These are phyloP conservation scores for Halotydeus destructor DNA, from an alignment of 1,140 invertebrate species.

Conservation along the genomic window DNA sequence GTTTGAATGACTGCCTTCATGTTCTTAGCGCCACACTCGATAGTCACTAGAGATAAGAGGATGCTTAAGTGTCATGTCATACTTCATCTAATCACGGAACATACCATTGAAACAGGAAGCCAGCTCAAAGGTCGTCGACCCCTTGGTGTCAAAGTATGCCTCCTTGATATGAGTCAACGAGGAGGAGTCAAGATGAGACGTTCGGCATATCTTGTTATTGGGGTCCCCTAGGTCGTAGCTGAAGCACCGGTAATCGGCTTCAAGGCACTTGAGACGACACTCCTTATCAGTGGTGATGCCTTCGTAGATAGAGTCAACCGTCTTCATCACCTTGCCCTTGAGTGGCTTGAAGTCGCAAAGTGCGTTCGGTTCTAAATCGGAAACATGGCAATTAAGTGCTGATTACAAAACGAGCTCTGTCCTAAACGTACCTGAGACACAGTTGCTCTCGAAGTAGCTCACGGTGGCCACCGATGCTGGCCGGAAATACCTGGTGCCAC, in stretches of 20 bases:
- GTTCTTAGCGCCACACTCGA: constrained; percentile 48
- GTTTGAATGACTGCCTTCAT: constrained; percentile 80
- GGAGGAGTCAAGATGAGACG: constrained; percentile 68
- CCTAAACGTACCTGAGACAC: constrained; percentile 24
- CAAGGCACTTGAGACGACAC: constrained; percentile 58
- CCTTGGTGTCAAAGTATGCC: constrained; percentile 66
- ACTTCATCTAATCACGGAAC: neutral
- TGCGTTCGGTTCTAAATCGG: constrained; percentile 17
- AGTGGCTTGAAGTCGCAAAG: constrained; percentile 78
- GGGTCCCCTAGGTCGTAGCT: constrained; percentile 82
- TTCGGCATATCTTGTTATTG: constrained; percentile 67
- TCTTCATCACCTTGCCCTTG: constrained; percentile 65
- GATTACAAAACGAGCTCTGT: neutral
- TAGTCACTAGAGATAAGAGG: constrained; percentile 16
- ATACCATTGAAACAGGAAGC: constrained; percentile 65
- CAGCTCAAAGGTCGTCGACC: constrained; percentile 61
- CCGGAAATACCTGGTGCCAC: too few species aligned
- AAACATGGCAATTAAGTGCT: neutral
- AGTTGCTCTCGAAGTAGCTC: constrained; percentile 31
- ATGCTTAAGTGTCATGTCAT: neutral
- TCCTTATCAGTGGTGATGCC: constrained; percentile 63
- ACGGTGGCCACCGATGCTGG: too few species aligned
- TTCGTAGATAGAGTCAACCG: constrained; percentile 68
- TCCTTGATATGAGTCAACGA: constrained; percentile 64
- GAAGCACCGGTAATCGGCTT: constrained; percentile 61